phyloP scores from a whole-genome alignment of 2,113 vertebrate genomes.

The Lichenostomus cassidix region DNA sequence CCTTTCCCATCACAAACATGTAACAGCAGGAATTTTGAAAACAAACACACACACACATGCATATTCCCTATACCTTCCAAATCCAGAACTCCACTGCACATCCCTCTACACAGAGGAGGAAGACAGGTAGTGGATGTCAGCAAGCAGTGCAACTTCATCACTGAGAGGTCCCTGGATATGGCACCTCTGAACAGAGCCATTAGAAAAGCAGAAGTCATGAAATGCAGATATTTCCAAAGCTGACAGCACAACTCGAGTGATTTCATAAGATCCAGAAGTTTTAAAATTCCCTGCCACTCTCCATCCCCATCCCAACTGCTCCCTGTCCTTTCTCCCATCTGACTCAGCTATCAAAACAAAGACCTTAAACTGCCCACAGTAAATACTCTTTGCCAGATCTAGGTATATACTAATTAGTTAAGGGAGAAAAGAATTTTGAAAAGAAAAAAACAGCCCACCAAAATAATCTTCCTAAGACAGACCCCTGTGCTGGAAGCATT shows the following conservation, averaged over 20 bases:
- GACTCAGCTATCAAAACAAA: not conserved
- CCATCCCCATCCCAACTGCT: not conserved
- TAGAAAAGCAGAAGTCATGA: not conserved
- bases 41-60: not conserved
- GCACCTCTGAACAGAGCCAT: not conserved
- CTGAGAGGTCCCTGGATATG: not conserved
- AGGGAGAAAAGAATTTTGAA: not conserved
- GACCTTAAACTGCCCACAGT: not conserved
- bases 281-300: not conserved
- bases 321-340: not conserved
- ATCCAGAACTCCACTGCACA: not conserved
- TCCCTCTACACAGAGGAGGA: not conserved
- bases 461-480: not conserved
- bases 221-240: not conserved
- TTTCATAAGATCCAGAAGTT: not conserved
- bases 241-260: fast-evolving
- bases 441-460: not conserved
- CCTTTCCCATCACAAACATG: not conserved
- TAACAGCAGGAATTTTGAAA: not conserved
- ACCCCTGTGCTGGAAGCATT: not conserved
- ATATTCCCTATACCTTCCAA: not conserved
- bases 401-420: not conserved
- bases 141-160: not conserved
- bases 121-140: not conserved
- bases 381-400: not conserved